Evolutionary conservation across 92 coral and sea anemone genomes (phyloP).

Genomic region (Ricordea florida): DNA sequence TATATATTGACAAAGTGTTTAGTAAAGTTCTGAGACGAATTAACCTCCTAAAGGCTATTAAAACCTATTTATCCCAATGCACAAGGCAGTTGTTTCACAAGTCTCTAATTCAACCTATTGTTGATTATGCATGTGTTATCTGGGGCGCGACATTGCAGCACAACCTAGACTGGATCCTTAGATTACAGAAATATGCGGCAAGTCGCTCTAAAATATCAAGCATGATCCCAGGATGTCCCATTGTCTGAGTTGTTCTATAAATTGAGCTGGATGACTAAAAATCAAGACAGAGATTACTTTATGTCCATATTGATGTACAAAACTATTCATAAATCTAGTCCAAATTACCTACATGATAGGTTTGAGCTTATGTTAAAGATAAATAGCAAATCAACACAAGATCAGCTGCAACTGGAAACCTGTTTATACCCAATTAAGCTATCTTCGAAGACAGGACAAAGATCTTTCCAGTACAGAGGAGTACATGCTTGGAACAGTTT

Average conservation of each 20-base stretch:
- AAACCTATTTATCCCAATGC: not conserved
- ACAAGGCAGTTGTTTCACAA: not conserved
- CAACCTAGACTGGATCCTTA: not conserved
- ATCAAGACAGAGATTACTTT: not conserved
- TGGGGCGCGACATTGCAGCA: not conserved
- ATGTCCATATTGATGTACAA: not conserved
- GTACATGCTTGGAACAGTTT: not conserved
- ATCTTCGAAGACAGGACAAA: not conserved
- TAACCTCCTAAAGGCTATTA: not conserved
- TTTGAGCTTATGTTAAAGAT: no score
- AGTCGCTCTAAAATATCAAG: not conserved
- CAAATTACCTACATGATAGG: no score
- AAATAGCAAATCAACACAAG: no score
- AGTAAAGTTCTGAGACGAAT: not conserved
- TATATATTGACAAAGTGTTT: not conserved
- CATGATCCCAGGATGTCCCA: not conserved
- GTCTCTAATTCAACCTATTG: not conserved
- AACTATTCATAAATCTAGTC: not conserved
- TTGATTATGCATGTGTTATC: not conserved
- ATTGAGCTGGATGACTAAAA: slow-evolving; percentile 2
- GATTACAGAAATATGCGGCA: not conserved
- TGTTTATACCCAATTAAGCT: no score
- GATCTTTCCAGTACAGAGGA: not conserved
- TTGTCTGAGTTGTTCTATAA: not conserved
- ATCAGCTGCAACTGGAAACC: no score